Percentiles rank a stretch among this genome's conserved stretches.
phyloP scores from a whole-genome alignment of 1,140 invertebrate species.

The Heterodera carotae region DNA sequence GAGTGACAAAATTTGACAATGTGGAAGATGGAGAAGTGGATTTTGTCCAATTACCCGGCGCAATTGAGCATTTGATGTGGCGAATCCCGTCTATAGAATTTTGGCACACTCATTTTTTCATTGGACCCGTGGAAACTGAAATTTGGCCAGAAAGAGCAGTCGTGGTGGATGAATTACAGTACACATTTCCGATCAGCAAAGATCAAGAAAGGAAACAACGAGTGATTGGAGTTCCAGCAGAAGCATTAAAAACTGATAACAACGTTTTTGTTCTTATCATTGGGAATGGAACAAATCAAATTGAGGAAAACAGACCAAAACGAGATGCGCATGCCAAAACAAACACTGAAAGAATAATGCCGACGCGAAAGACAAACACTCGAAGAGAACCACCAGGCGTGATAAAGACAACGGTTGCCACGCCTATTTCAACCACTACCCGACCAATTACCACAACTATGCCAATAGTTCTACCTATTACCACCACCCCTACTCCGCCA shows the following conservation, averaged over 20 bases:
- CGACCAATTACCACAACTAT: neutral
- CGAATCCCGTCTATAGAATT: neutral
- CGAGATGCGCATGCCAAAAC: neutral
- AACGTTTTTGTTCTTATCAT: neutral
- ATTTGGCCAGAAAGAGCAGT: slow-evolving; percentile 2
- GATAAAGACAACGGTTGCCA: neutral
- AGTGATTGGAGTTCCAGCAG: neutral
- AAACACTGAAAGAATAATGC: neutral
- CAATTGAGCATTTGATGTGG: neutral
- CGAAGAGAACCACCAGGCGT: no score
- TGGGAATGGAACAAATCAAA: neutral
- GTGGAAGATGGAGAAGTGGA: slow-evolving; percentile 3
- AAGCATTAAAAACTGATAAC: slow-evolving; percentile 4
- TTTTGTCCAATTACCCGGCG: neutral
- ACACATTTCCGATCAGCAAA: slow-evolving; percentile 1
- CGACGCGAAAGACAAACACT: neutral
- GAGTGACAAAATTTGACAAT: neutral
- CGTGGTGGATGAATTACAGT: neutral
- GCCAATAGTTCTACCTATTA: neutral
- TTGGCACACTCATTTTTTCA: slow-evolving; percentile 4
- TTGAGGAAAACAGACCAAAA: neutral
- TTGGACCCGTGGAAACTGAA: neutral
- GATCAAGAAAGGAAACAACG: neutral
- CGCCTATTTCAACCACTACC: neutral
- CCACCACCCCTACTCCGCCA: neutral